Percentiles rank a stretch among this genome's conserved stretches.
phyloP scores from a whole-genome alignment of 2,888 invertebrate species.

The Pseudococcus longispinus region DNA sequence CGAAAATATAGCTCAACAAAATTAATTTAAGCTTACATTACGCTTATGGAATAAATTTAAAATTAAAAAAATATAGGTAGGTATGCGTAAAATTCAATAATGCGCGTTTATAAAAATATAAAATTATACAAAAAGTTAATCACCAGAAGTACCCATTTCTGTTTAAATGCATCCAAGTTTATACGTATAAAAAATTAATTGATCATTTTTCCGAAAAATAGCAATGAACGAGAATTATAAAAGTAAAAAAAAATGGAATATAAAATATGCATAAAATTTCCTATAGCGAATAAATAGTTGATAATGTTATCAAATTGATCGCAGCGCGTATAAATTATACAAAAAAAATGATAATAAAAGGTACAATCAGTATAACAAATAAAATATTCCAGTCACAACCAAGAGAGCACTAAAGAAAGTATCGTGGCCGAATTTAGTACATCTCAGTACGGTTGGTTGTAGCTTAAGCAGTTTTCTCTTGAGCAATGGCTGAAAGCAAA shows the following conservation, averaged over 20 bases:
- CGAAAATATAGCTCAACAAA: background rate
- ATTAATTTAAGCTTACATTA: constrained; percentile 27
- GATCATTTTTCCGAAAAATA: background rate
- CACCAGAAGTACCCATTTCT: constrained; percentile 9
- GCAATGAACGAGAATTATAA: constrained; percentile 14
- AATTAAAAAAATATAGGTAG: constrained; percentile 33
- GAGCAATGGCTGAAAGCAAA: constrained; percentile 68
- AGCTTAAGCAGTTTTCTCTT: constrained; percentile 76
- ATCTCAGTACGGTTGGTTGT: constrained; percentile 37
- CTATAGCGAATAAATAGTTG: background rate
- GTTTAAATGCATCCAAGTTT: constrained; percentile 19
- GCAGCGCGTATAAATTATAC: constrained; percentile 28
- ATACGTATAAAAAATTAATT: constrained; percentile 17
- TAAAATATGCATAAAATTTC: constrained; percentile 32
- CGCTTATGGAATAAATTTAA: constrained; percentile 9
- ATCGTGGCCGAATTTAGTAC: constrained; percentile 44
- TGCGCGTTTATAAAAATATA: background rate
- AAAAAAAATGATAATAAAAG: constrained; percentile 22
- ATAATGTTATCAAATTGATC: constrained; percentile 32
- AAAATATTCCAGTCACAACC: constrained; percentile 43
- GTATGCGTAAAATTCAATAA: constrained; percentile 28
- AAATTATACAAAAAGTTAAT: constrained; percentile 16
- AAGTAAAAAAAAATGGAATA: constrained; percentile 13
- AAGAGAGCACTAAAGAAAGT: constrained; percentile 55
- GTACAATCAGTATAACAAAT: constrained; percentile 48